Evolutionary conservation across 2,888 invertebrate species (phyloP).

Genomic region (Embidobia sp.): DNA sequence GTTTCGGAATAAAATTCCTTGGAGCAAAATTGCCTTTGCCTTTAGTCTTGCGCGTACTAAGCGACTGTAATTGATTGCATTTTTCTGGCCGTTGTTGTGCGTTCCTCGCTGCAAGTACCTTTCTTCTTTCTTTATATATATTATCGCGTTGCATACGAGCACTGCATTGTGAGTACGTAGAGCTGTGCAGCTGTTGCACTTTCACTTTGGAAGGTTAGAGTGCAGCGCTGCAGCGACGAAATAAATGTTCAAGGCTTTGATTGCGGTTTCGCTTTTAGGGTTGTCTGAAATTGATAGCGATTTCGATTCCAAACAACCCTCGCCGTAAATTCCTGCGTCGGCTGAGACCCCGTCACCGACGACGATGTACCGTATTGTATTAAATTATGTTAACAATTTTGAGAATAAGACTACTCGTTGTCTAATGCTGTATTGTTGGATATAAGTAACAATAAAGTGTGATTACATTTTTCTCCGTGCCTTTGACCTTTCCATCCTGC

Average conservation of each 20-base stretch:
- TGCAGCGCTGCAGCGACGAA: conserved; percentile 47
- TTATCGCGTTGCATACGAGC: conserved; percentile 48
- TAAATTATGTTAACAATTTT: conserved; percentile 57
- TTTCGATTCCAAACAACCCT: conserved; percentile 54
- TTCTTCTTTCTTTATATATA: conserved; percentile 56
- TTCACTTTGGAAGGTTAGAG: conserved; percentile 66
- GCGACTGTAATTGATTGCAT: too few species aligned
- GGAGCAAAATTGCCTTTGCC: too few species aligned
- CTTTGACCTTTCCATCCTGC: too few species aligned
- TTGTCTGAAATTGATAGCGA: conserved; percentile 47
- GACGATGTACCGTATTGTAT: conserved; percentile 41
- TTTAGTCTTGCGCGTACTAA: too few species aligned
- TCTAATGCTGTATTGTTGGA: conserved; percentile 57
- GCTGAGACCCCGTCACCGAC: conserved; percentile 31
- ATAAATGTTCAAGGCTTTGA: conserved; percentile 60
- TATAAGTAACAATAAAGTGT: conserved; percentile 55
- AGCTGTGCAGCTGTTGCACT: conserved; percentile 50
- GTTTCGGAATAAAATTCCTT: too few species aligned
- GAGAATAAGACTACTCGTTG: conserved; percentile 46
- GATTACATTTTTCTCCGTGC: conserved; percentile 28
- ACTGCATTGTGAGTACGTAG: conserved; percentile 30
- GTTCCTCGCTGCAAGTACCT: too few species aligned
- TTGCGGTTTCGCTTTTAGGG: conserved; percentile 37
- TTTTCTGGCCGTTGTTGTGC: too few species aligned
- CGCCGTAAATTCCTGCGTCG: conserved; percentile 27